Evolutionary conservation across 1,140 invertebrate genomes (phyloP), one percentile per base, ranked within the genome.

Genomic region (Drosophila santomea): DNA sequence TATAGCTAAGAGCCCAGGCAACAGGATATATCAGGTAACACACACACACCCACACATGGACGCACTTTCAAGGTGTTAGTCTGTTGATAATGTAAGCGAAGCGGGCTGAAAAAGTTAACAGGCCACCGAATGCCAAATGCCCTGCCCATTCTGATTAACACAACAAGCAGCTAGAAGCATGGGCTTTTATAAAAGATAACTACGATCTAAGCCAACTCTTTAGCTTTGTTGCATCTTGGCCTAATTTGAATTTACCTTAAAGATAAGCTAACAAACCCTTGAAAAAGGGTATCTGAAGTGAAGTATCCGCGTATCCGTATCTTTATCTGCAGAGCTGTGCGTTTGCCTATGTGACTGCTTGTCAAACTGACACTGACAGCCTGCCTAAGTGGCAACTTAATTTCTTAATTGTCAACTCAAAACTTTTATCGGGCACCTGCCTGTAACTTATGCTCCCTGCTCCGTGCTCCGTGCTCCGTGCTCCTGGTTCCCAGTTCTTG

Each of bases 341-440:
- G 48, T 60, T 64, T 45, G 68, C 75, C 75, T 52, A 52, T 67
- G 78, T 74, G 82, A 78, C 80, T 89, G 86, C 78, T 76, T 90
- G 90, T 91, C 90, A 91, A 90, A 90, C 83, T 85, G 86, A 91
- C 83, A 90, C 68, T 90, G 82, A 88, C 82, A 85, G 82, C n/a
- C 74, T 78, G 80, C 80, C 84, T 91, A 91, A 91, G 90, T 91
- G 90, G 83, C 85, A 91, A 91, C 90, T 91, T 91, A 91, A 91
- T 91, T 91, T 91, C 90, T 91, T 91, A 91, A 91, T 91, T 91
- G 90, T 91, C 83, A 91, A 90, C 80, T 88, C 84, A 69, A 88
- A 88, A 89, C 68, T 88, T 89, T 89, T 84, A 84, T 84, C 84
- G 69, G 67, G 67, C 83, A 89, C 76, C 76, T 89, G 84, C 64